Base-by-base conservation (phyloP, 2,797 vertebrate species). In the Halcyon smyrnensis region DNA sequence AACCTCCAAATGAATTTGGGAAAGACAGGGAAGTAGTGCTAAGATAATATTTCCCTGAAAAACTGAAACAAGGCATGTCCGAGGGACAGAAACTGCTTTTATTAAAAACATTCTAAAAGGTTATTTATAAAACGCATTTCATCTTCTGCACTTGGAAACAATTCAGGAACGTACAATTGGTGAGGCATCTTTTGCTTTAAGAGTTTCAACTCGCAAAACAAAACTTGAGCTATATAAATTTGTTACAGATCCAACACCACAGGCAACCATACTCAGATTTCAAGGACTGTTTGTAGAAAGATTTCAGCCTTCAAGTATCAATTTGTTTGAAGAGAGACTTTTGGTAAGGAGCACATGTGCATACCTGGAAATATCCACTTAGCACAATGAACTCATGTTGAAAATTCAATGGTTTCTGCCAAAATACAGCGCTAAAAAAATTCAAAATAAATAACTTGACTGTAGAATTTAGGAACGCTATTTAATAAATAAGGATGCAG, bases 391-490 rank as follows among this genome's bases (percentile, higher is more conserved):
- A 39, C 23, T 83, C 0, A 2, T 59, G 82, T 63, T 90, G 36
- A 83, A 64, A 95, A 68, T 32, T 71, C 17, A 84, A 57, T 77
- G 51, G 69, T 80, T 94, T 90, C 56, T 96, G 63, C 74, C 78
- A 94, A 94, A 96, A 94, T 90, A 96, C 67, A 96, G 84, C 95
- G 96, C 84, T 89, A 64, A 71, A 87, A 57, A 80, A 68, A 94
- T 75, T 94, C 10, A 97, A 96, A 97, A 97, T 97, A 98, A 98
- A 95, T 97, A 96, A 95, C 32, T 82, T 51, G 25, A 56, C 5
- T 82, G 63, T 34, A 83, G 92, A 91, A 90, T 83, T 75, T 73
- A 65, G 28, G 76, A 39, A 65, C 86, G 62, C 77, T 73, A 83
- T 25, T 74, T 64, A 88, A 94, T 95, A 96, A 96, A 96, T 94